These are phyloP conservation scores for Glaucopsyche alexis DNA, from an alignment of 2,888 invertebrate species.

Conservation along the genomic window DNA sequence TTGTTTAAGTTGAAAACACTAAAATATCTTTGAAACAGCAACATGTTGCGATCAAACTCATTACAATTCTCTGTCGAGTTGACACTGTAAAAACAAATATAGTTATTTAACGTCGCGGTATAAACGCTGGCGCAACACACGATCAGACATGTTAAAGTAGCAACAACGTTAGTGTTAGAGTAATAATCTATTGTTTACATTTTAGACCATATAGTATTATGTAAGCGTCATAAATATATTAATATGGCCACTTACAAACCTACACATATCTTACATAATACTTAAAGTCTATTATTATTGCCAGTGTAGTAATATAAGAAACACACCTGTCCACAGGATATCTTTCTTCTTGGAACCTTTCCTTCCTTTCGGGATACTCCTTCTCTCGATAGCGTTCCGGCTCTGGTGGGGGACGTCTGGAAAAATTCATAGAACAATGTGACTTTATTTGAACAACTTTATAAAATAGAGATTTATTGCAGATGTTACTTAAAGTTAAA, in stretches of 20 bases:
- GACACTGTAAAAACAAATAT: constrained; percentile 79
- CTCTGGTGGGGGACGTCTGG: constrained; percentile 59
- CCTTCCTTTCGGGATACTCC: constrained; percentile 61
- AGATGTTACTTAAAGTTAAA: too few relatives aligned
- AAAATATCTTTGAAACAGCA: constrained; percentile 74
- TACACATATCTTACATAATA: constrained; percentile 12
- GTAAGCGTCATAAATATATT: not conserved
- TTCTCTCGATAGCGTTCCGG: constrained; percentile 60
- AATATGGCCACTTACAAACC: too few relatives aligned
- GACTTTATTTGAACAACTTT: not conserved
- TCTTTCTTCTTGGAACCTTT: constrained; percentile 60
- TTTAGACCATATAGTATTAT: not conserved
- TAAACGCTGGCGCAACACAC: constrained; percentile 47
- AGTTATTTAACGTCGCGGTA: constrained; percentile 67
- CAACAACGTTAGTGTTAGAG: not conserved
- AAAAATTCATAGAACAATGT: constrained; percentile 11
- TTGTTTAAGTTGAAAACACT: constrained; percentile 69
- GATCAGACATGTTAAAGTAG: constrained; percentile 46
- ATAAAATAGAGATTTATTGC: constrained; percentile 29
- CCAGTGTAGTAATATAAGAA: not conserved
- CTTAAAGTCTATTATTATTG: not conserved
- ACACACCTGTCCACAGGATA: constrained; percentile 62
- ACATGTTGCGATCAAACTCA: constrained; percentile 69
- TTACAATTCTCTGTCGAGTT: constrained; percentile 74
- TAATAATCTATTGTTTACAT: not conserved